These are phyloP conservation scores for Eupithecia subumbrata DNA, from an alignment of 2,888 invertebrate species.

Conservation along the genomic window DNA sequence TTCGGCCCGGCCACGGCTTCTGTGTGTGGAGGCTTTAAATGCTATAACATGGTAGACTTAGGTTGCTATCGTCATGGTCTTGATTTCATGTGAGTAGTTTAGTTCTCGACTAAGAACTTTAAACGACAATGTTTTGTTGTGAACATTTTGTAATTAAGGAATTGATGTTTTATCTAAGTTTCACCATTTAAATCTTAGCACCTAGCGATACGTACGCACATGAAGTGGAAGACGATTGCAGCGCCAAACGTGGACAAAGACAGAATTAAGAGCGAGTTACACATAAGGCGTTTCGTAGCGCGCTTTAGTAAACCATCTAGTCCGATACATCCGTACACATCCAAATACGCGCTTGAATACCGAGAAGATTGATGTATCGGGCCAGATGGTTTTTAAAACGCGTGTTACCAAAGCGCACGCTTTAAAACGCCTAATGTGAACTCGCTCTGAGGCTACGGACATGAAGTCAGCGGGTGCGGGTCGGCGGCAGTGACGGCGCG, in stretches of 20 bases:
- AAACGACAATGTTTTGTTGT: not conserved
- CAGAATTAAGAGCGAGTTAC: not conserved
- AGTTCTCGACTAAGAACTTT: not conserved
- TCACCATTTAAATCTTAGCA: slow-evolving; percentile 10
- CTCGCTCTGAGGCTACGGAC: not conserved
- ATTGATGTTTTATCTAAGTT: slow-evolving; percentile 18
- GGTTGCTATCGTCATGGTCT: too few relatives aligned
- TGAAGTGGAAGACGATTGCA: not conserved
- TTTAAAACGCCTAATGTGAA: not conserved
- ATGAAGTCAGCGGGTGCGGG: too few relatives aligned
- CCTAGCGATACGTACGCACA: not conserved
- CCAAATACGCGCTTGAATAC: not conserved
- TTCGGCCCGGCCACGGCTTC: too few relatives aligned
- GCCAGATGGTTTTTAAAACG: too few relatives aligned
- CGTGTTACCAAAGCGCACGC: too few relatives aligned
- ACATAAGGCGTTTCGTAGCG: not conserved
- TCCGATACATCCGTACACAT: not conserved
- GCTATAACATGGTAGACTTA: not conserved
- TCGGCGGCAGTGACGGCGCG: too few relatives aligned
- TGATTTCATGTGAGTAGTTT: too few relatives aligned
- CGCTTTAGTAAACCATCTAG: not conserved
- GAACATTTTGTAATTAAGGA: slow-evolving; percentile 1
- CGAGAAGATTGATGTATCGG: not conserved
- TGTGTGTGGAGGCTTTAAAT: too few relatives aligned
- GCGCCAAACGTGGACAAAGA: not conserved